These are phyloP conservation scores for Heteractis magnifica DNA, from an alignment of 92 coral and sea anemone species.

Conservation along the genomic window DNA sequence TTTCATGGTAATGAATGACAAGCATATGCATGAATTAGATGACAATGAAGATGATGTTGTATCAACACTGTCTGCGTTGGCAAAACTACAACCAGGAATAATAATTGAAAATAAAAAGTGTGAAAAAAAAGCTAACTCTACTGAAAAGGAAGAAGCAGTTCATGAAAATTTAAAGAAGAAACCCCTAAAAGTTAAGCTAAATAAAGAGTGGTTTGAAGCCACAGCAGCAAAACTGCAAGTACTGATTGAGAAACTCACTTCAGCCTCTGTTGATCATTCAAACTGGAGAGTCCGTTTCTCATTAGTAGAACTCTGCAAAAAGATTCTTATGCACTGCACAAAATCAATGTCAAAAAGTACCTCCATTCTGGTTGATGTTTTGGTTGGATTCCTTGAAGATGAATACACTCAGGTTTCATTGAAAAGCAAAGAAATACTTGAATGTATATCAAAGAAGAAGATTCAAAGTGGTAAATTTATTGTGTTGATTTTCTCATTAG, in stretches of 20 bases:
- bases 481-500: too few species aligned
- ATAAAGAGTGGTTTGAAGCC: conserved; percentile 59
- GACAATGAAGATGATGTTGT: conserved; percentile 44
- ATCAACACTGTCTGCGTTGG: conserved; percentile 46
- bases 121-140: neutral
- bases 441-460: conserved; percentile 45
- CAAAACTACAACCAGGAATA: conserved; percentile 7
- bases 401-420: conserved; percentile 72
- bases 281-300: conserved; percentile 92
- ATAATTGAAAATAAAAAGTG: neutral
- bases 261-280: conserved; percentile 42
- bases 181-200: conserved; percentile 48
- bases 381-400: conserved; percentile 76
- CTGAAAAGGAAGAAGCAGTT: conserved; percentile 5
- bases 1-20: conserved; percentile 77
- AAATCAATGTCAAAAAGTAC: conserved; percentile 62
- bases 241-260: conserved; percentile 57
- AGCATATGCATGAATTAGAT: conserved; percentile 39
- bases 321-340: conserved; percentile 62
- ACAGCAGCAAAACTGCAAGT: conserved; percentile 78
- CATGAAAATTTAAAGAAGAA: conserved; percentile 35
- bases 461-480: conserved; percentile 50
- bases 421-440: conserved; percentile 55
- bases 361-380: conserved; percentile 65
- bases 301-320: conserved; percentile 58